These are phyloP conservation scores for Erynnis tages DNA, from an alignment of 2,888 invertebrate species.

Conservation along the genomic window DNA sequence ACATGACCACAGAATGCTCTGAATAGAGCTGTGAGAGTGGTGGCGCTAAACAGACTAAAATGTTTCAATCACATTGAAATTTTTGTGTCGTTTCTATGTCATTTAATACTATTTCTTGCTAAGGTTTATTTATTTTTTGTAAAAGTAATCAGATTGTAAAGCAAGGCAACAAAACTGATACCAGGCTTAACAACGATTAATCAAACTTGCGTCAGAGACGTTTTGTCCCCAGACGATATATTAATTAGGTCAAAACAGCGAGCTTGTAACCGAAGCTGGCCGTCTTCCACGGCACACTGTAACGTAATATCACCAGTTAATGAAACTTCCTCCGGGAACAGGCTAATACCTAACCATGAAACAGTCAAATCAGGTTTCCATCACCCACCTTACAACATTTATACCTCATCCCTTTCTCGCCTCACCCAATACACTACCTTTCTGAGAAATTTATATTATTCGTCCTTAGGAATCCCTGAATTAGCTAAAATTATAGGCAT, in stretches of 20 bases:
- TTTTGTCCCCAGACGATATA: conserved; percentile 53
- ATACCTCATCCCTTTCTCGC: conserved; percentile 32
- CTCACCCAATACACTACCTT: neutral
- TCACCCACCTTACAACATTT: conserved; percentile 29
- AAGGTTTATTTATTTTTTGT: neutral
- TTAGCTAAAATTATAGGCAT: no score
- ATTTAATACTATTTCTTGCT: neutral
- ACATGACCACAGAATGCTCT: no score
- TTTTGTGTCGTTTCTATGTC: no score
- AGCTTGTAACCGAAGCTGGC: conserved; percentile 41
- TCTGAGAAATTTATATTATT: no score
- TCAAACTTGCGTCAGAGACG: conserved; percentile 53
- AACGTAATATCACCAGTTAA: conserved; percentile 61
- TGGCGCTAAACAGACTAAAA: no score
- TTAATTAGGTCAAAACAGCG: conserved; percentile 65
- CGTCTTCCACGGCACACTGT: conserved; percentile 52
- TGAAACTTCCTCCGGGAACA: conserved; percentile 55
- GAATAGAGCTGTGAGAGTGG: no score
- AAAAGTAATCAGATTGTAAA: conserved; percentile 18
- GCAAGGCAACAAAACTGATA: conserved; percentile 34
- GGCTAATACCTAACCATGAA: conserved; percentile 38
- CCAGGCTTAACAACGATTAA: conserved; percentile 41
- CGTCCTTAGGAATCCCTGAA: no score
- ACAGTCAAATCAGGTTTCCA: conserved; percentile 34
- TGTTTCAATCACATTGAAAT: no score